Evolutionary conservation across 2,888 invertebrate genomes (phyloP).

Genomic region (Euzetes globulus): DNA sequence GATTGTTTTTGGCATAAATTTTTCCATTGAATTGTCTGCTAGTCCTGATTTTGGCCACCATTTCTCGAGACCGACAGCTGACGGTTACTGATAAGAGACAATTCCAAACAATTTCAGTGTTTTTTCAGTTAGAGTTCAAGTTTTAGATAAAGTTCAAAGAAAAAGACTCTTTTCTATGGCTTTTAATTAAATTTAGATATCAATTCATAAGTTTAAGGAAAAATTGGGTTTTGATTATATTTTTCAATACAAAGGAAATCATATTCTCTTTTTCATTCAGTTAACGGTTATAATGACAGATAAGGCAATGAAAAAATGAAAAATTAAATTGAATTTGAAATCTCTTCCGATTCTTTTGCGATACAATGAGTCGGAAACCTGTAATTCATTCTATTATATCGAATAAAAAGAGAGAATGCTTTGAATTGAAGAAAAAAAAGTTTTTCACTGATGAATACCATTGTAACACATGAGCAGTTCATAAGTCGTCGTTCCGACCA

Average conservation of each 20-base stretch:
- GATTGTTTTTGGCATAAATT: conserved; percentile 87
- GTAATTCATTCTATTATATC: background rate
- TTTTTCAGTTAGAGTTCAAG: background rate
- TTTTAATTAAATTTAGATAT: too few relatives aligned
- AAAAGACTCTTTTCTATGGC: background rate
- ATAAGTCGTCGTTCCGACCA: conserved; percentile 82
- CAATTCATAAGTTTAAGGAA: too few relatives aligned
- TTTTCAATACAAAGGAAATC: background rate
- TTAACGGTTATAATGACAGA: background rate
- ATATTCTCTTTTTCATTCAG: background rate
- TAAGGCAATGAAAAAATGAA: too few relatives aligned
- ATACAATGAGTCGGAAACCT: background rate
- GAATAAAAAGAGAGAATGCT: background rate
- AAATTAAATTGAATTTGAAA: too few relatives aligned
- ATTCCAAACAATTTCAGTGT: background rate
- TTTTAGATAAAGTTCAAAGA: background rate
- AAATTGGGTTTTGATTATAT: too few relatives aligned
- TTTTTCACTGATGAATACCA: conserved; percentile 47
- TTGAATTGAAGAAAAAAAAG: background rate
- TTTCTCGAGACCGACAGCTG: conserved; percentile 77
- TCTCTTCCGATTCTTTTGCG: background rate
- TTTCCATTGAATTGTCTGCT: conserved; percentile 87
- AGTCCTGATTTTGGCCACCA: conserved; percentile 85
- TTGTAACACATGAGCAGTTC: conserved; percentile 90
- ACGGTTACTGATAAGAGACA: conserved; percentile 57